Evolutionary conservation across 2,113 vertebrate species (phyloP), one percentile per base, ranked within the genome.

Genomic region (Petromus typicus): DNA sequence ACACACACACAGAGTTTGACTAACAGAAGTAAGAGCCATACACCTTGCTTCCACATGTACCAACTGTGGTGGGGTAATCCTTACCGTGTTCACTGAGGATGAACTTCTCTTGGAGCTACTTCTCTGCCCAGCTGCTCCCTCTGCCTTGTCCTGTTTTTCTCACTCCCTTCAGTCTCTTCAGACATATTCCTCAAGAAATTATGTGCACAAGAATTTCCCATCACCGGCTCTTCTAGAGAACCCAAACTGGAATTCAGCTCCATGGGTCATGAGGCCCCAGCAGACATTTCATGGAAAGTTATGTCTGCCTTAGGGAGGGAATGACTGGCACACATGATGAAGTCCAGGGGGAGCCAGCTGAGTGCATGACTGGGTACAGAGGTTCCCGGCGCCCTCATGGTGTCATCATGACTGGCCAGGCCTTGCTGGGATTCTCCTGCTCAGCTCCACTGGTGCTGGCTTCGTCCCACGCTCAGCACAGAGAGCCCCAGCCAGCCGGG

Each of bases 251-350:
- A 71, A 76, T 61, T 64, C 45, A 54, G 43, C 76, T 92, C 59
- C 73, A 86, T 57, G 69, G 30, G 43, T 88, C 56, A 81, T 25
- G 76, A 84, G 51, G n/a, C n/a, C n/a, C n/a, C n/a, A n/a, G 79
- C 73, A 90, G 87, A 86, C 18, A 89, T 86, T 57, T 94, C 40
- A 82, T 51, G 27, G 90, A 93, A 95, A 86, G 17, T n/a, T 66
- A 95, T 92, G 86, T 95, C 81, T 92, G 90, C 32, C 30, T 90
- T 85, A 67, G 95, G 85, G 2, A 84, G 69, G 11, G 51, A 91
- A 87, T 37, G 59, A 73, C 37, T 90, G 80, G 80, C 30, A 61
- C 34, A 64, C 14, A 37, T 69, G 86, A 87, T 59, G 11, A 89
- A 76, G 30, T 90, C 61, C 85, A 79, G 86, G 81, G 27, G n/a